Percentiles rank a stretch among this genome's conserved stretches.
phyloP scores from a whole-genome alignment of 2,888 invertebrate species.

The Uloborus plumipes region DNA sequence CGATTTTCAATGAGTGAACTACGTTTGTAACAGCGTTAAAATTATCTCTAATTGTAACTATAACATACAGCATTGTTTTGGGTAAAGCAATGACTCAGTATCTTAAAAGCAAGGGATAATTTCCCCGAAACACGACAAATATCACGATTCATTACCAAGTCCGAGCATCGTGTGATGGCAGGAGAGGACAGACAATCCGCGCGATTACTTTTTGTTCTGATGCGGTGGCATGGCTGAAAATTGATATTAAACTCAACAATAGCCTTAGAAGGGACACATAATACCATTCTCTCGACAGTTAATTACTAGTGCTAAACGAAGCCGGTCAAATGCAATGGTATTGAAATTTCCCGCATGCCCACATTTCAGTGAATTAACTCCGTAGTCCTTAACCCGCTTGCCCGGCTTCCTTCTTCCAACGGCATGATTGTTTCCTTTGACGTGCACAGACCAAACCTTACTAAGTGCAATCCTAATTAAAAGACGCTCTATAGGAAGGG shows the following conservation, averaged over 20 bases:
- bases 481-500: constrained; percentile 22
- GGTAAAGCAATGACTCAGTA: no score
- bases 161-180: no score
- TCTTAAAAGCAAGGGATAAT: no score
- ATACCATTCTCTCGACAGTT: constrained; percentile 9
- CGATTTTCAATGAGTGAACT: no score
- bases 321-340: neutral
- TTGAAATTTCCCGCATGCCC: neutral
- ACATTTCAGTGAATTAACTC: neutral
- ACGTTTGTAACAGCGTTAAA: no score
- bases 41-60: no score
- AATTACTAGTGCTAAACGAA: constrained; percentile 4
- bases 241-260: neutral
- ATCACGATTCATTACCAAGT: no score
- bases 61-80: no score
- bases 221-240: neutral
- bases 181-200: no score
- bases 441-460: constrained; percentile 8
- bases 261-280: neutral
- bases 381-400: neutral
- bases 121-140: no score
- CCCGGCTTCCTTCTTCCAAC: neutral
- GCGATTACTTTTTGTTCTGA: no score
- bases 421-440: constrained; percentile 34
- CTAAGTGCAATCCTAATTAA: constrained; percentile 49